phyloP scores from a whole-genome alignment of 2,797 vertebrate genomes.

The Artibeus jamaicensis region DNA sequence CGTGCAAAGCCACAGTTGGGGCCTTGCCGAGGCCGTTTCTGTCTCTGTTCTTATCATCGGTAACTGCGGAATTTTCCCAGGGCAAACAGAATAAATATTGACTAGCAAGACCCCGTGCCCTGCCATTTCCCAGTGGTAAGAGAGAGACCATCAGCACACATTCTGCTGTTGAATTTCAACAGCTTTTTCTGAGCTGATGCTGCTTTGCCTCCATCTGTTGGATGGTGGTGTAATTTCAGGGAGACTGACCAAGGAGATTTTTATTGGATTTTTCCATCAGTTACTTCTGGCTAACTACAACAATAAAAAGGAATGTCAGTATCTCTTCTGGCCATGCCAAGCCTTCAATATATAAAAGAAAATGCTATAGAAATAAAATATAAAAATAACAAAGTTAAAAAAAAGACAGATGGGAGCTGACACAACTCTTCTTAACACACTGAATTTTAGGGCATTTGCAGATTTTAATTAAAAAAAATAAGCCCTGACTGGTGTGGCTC shows the following conservation, averaged over 20 bases:
- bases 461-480: neutral
- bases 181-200: neutral
- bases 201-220: neutral
- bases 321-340: neutral
- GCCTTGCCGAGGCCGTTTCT: neutral
- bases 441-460: neutral
- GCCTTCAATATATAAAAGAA: conserved; percentile 23
- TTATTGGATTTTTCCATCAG: neutral
- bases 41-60: neutral
- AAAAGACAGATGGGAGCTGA: neutral
- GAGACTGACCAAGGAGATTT: neutral
- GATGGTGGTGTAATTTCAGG: neutral
- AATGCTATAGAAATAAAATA: neutral
- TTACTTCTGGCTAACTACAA: neutral
- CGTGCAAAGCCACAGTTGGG: neutral
- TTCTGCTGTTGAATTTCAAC: neutral
- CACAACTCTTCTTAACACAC: neutral
- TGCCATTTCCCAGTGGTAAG: neutral
- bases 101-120: neutral
- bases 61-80: neutral
- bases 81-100: neutral
- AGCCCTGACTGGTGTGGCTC: no score
- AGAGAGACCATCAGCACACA: neutral
- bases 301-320: neutral
- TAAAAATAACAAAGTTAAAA: neutral